Base-by-base conservation (phyloP, 2,113 vertebrate genomes). In the Xiphias gladius region DNA sequence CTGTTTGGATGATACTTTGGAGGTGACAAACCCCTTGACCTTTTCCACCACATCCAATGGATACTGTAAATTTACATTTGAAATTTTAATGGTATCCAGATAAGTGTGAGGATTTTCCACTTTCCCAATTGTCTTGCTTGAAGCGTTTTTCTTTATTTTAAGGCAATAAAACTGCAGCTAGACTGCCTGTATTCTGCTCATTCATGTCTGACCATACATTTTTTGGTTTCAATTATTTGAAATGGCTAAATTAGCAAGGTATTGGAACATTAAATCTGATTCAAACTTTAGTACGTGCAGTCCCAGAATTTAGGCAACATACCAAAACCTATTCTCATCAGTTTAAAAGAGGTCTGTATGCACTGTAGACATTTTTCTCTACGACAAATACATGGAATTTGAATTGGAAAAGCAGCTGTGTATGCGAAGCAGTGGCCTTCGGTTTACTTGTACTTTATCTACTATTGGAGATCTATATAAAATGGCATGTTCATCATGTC, bases 1-100 rank as follows among this genome's bases (percentile, higher is more conserved):
- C 30, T 12, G 39, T 28, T 19, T 8, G 4, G 55, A 64, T 64
- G 79, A 63, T 57, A 50, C 32, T 69, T 41, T 37, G 46, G 48
- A 41, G 30, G 65, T 59, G 66, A 64, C 30, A 35, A 13, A 66
- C 41, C 71, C 66, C 57, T 76, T 83, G 80, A 76, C 72, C 55
- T 58, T n/a, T 67, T 71, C 22, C 5, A 20, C 32, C 50, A 28
- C 37, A 68, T 39, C 4, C 30, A 37, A 50, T 57, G 39, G 61
- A 57, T 22, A 37, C 14, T 54, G 32, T 58, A 28, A 43, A 54
- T 35, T n/a, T 64, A 26, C 1, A 62, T 17, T 58, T 70, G 16
- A 65, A 20, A 48, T 17, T 13, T 22, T n/a, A 54, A 54, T 5
- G 22, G 8, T 54, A 24, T 57, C 54, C 54, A 57, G n/a, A 57